These are phyloP conservation scores for Trichonephila clavata DNA, from an alignment of 1,140 invertebrate genomes.

Conservation along the genomic window DNA sequence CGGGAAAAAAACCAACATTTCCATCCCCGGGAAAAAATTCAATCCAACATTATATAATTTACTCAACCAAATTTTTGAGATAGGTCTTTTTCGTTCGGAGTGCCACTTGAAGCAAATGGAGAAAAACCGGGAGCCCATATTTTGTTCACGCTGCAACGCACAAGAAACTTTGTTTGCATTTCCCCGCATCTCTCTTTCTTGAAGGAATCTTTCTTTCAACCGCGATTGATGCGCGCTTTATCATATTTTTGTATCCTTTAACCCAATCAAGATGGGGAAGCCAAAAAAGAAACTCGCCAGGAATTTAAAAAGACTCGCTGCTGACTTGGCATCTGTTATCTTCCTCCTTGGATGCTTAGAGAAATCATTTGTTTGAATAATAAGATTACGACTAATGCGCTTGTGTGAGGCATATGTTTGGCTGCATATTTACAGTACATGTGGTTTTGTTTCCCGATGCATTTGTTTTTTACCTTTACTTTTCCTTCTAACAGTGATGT, in stretches of 20 bases:
- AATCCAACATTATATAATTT: conserved; percentile 11
- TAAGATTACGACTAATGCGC: conserved; percentile 5
- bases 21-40: neutral
- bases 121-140: neutral
- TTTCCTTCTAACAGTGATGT: too few species aligned
- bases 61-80: neutral
- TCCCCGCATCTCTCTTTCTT: neutral
- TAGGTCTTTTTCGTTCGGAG: neutral
- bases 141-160: neutral
- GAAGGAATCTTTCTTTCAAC: neutral
- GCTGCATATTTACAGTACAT: neutral
- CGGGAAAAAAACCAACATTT: neutral
- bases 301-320: neutral
- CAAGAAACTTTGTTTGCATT: conserved; percentile 16
- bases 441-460: neutral
- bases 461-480: neutral
- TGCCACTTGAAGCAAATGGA: too few species aligned
- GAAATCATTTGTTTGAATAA: conserved; percentile 50
- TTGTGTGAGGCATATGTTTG: neutral
- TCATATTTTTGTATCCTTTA: conserved; percentile 23
- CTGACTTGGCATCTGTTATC: conserved; percentile 8
- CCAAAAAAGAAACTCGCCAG: conserved; percentile 31
- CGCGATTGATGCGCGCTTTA: neutral
- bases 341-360: neutral
- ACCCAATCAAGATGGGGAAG: conserved; percentile 26